Percentiles rank a stretch among this genome's conserved stretches.
Conservation (phyloP, 2,888 invertebrate species). For the Ditula angustiorana region DNA sequence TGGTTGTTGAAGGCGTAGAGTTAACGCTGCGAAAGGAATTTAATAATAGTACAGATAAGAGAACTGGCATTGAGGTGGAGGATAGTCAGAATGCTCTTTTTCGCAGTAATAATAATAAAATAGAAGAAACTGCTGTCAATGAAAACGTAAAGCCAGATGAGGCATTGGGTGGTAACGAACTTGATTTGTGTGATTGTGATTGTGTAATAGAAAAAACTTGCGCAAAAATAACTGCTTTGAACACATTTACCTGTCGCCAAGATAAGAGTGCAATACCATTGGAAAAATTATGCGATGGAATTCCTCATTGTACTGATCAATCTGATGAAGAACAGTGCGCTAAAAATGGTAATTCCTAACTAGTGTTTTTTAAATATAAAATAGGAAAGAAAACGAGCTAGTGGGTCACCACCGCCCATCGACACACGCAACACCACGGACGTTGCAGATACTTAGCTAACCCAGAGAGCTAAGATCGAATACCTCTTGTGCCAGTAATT, state of each 20-base stretch:
- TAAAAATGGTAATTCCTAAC: slow-evolving; percentile 25
- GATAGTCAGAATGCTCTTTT: too few species aligned
- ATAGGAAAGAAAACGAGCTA: too few species aligned
- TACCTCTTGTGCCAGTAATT: too few species aligned
- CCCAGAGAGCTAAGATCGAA: too few species aligned
- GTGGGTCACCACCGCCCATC: too few species aligned
- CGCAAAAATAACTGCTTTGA: slow-evolving; percentile 55
- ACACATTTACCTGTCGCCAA: slow-evolving; percentile 56
- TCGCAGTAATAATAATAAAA: not conserved
- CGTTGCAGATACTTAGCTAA: too few species aligned
- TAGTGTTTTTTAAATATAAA: too few species aligned
- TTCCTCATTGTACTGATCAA: slow-evolving; percentile 59
- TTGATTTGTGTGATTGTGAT: slow-evolving; percentile 45
- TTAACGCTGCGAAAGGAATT: not conserved
- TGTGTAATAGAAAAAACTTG: slow-evolving; percentile 53
- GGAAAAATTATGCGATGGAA: slow-evolving; percentile 64
- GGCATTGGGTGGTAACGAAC: not conserved
- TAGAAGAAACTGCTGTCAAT: not conserved
- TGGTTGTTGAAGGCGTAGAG: not conserved
- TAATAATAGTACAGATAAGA: not conserved
- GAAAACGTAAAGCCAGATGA: too few species aligned
- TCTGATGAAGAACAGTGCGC: slow-evolving; percentile 60
- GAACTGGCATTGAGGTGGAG: not conserved
- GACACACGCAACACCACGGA: too few species aligned
- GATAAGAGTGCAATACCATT: slow-evolving; percentile 52